Base-by-base conservation (phyloP, 2,113 vertebrate species). In the Oncorhynchus masou region DNA sequence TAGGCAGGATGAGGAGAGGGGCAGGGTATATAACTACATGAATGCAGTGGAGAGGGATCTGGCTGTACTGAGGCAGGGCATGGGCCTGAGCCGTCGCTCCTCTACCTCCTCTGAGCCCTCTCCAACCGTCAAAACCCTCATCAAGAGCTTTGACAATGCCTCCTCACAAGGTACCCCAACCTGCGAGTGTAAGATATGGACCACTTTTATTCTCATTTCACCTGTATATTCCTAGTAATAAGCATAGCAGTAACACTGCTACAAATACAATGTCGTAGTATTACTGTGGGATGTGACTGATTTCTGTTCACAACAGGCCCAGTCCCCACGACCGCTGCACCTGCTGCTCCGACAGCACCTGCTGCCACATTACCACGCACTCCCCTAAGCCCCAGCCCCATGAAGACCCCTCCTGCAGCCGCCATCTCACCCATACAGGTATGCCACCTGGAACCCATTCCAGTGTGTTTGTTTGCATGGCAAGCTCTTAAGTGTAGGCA, bases 391-490 rank as follows among this genome's bases (percentile, higher is more conserved):
- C 97, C 97, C 29, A 98, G 96, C 76, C 96, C 96, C 64, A 93
- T 99, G 95, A 99, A 99, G 85, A 98, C 96, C 0, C 96, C 97
- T 1, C 97, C 97, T 0, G 96, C 97, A 19, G 97, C 97, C n/a
- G 96, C 97, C 13, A 96, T 99, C 1, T 98, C 97, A 20, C 97
- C 97, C 6, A 99, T 99, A 92, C 97, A 98, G 95, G 97, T 98
- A 79, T 22, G 84, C 22, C 9, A 74, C 6, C 34, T 8, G 51
- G 2, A 54, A 39, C 29, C 29, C 13, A 19, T 67, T 6, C 4
- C 7, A 34, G 11, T 19, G 31, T 45, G 31, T 68, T 4, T 39
- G 5, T 68, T 29, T n/a, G 59, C n/a, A 62, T 54, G 19, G 19
- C 20, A 62, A 45, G 39, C 39, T 45, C 8, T 45, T 45, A 62